These are phyloP conservation scores for Nymphalis io DNA, from an alignment of 1,140 invertebrate genomes.

Conservation along the genomic window DNA sequence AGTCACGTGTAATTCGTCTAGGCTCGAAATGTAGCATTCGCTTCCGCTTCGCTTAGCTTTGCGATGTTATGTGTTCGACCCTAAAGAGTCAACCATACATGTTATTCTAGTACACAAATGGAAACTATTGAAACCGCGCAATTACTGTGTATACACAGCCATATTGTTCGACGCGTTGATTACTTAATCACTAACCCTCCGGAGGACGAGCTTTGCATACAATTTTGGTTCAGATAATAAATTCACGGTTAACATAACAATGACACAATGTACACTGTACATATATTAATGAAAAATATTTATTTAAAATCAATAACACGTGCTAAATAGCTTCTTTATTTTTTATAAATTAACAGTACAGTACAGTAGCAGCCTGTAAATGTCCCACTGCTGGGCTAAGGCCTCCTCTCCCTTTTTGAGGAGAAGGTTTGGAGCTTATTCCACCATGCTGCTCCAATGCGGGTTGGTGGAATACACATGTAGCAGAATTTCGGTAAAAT, in stretches of 20 bases:
- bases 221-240: conserved; percentile 20
- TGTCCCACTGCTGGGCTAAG: too few relatives aligned
- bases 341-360: background rate
- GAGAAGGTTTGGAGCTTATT: too few relatives aligned
- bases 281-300: background rate
- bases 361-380: too few relatives aligned
- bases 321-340: background rate
- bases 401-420: too few relatives aligned
- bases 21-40: background rate
- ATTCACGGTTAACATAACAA: background rate
- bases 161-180: conserved; percentile 15
- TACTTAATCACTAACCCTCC: conserved; percentile 32
- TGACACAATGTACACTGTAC: background rate
- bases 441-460: too few relatives aligned
- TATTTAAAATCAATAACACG: background rate
- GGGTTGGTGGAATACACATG: too few relatives aligned
- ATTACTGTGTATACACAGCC: conserved; percentile 1
- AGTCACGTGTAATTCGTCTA: too few relatives aligned
- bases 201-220: conserved; percentile 15
- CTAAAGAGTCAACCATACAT: background rate
- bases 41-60: background rate
- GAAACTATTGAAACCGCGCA: background rate
- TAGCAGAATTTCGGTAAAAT: too few relatives aligned
- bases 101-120: conserved; percentile 1
- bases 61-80: background rate